Percentiles rank a stretch among this genome's conserved stretches.
Evolutionary conservation across 64 coral and sea anemone species (phyloP).

Genomic region (Stichodactyla helianthus): DNA sequence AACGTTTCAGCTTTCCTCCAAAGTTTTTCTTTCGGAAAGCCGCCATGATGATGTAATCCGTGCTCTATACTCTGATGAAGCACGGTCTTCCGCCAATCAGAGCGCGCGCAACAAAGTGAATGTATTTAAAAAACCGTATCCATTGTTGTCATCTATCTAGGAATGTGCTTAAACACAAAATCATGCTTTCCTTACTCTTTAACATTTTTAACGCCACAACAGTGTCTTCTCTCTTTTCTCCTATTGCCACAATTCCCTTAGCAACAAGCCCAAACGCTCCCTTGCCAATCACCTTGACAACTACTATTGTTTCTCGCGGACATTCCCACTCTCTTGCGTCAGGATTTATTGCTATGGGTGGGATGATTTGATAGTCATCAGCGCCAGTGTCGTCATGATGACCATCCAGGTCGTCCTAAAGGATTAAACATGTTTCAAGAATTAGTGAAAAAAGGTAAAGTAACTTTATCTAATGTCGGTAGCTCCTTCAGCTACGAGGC

Average conservation of each 20-base stretch:
- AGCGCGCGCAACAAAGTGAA: no score
- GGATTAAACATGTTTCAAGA: neutral
- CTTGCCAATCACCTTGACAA: slow-evolving; percentile 54
- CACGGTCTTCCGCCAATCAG: no score
- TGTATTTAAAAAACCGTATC: no score
- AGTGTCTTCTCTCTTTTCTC: neutral
- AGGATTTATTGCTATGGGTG: slow-evolving; percentile 13
- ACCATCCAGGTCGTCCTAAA: neutral
- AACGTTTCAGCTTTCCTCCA: no score
- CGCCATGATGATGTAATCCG: no score
- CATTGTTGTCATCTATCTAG: no score
- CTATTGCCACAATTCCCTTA: slow-evolving; percentile 20
- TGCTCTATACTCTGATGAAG: no score
- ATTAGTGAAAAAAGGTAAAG: neutral
- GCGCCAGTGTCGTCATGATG: neutral
- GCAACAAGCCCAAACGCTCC: slow-evolving; percentile 59
- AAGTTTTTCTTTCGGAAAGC: no score
- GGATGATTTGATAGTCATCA: slow-evolving; percentile 35
- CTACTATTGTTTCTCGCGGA: slow-evolving; percentile 15
- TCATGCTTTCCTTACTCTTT: slow-evolving; percentile 6
- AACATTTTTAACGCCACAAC: slow-evolving; percentile 60
- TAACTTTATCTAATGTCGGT: neutral
- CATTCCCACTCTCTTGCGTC: slow-evolving; percentile 31
- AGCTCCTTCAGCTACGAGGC: no score
- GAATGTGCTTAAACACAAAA: neutral